Percentiles rank a stretch among this genome's conserved stretches.
phyloP scores from a whole-genome alignment of 2,888 invertebrate species.

The Cephus rjabovi region DNA sequence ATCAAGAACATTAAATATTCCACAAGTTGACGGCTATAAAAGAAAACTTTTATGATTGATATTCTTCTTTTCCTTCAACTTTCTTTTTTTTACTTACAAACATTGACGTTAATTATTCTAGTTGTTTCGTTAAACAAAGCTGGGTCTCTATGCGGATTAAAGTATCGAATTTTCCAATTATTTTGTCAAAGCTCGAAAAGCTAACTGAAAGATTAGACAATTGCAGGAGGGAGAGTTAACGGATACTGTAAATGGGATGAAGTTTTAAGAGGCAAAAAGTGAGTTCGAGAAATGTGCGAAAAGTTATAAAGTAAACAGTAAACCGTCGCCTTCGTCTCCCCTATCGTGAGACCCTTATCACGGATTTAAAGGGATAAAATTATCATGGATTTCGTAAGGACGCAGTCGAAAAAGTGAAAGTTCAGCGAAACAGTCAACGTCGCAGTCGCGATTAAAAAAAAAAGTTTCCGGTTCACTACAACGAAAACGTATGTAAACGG shows the following conservation, averaged over 20 bases:
- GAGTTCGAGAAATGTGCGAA: not conserved
- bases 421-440: not conserved
- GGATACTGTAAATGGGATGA: not conserved
- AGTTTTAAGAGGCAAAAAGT: not conserved
- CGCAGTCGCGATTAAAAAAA: not conserved
- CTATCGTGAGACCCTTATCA: not conserved
- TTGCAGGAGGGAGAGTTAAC: not conserved
- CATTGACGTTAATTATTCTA: no score
- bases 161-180: not conserved
- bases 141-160: not conserved
- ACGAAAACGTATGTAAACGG: not conserved
- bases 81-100: no score
- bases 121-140: not conserved
- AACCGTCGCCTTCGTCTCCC: not conserved
- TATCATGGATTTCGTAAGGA: not conserved
- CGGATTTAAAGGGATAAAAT: not conserved
- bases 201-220: not conserved
- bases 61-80: not conserved
- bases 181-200: not conserved
- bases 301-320: not conserved
- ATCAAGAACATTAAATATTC: no score
- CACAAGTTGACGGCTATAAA: not conserved
- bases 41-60: not conserved
- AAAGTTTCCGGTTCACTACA: not conserved
- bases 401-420: not conserved